A percentile compares a stretch with the other conserved stretches of the same genome.
Evolutionary conservation across 2,888 invertebrate genomes (phyloP).

Genomic region (Athetis lepigone): DNA sequence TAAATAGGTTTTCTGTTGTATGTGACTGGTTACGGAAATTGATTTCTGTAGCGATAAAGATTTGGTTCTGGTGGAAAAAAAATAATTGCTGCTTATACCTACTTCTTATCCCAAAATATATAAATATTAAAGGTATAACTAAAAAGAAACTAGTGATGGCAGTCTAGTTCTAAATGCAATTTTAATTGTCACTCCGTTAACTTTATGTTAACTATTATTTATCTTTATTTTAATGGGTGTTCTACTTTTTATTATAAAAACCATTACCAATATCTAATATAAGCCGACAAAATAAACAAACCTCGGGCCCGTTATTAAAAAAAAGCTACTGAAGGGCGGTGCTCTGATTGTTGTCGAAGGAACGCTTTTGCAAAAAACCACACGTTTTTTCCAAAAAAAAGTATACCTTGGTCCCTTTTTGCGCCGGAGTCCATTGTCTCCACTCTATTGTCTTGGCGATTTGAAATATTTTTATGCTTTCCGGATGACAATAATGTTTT

Average conservation of each 20-base stretch:
- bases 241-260: slow-evolving; percentile 71
- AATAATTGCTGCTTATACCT: neutral
- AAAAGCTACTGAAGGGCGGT: slow-evolving; percentile 79
- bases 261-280: slow-evolving; percentile 78
- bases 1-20: slow-evolving; percentile 30
- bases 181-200: slow-evolving; percentile 1
- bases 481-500: slow-evolving; percentile 89
- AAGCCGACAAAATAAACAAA: slow-evolving; percentile 85
- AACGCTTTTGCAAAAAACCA: slow-evolving; percentile 84
- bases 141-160: neutral
- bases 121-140: no score
- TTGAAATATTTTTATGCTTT: slow-evolving; percentile 90
- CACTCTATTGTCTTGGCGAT: slow-evolving; percentile 87
- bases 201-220: slow-evolving; percentile 36
- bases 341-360: slow-evolving; percentile 85
- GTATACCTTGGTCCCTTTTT: slow-evolving; percentile 83
- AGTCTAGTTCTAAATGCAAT: neutral
- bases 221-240: slow-evolving; percentile 51
- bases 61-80: slow-evolving; percentile 11
- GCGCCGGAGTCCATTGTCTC: slow-evolving; percentile 87
- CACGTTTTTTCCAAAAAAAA: slow-evolving; percentile 79
- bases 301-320: slow-evolving; percentile 85
- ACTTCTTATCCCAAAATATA: neutral
- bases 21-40: slow-evolving; percentile 42
- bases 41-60: slow-evolving; percentile 20